These are phyloP conservation scores for Heterotis niloticus DNA, from an alignment of 2,113 vertebrate genomes.

Conservation along the genomic window DNA sequence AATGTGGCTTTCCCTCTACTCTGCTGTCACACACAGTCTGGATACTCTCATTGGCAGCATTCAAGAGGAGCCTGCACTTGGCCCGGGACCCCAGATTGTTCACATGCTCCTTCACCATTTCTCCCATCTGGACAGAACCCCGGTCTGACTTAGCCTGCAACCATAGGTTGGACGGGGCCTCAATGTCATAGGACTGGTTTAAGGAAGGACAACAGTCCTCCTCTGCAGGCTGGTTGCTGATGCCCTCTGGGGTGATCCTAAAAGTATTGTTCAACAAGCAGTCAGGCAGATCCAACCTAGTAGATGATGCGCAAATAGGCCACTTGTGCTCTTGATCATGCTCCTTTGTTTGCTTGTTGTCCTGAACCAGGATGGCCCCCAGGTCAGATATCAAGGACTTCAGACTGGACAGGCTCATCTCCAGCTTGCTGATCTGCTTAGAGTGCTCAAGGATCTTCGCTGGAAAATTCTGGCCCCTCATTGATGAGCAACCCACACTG, in stretches of 20 bases:
- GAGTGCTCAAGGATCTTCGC: conserved; percentile 21
- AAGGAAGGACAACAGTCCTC: conserved; percentile 32
- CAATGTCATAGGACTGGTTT: conserved; percentile 59
- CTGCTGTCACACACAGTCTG: neutral
- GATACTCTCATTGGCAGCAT: conserved; percentile 29
- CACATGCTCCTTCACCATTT: conserved; percentile 33
- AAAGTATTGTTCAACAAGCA: too few relatives aligned
- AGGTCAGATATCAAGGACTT: conserved; percentile 60
- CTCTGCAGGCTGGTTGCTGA: conserved; percentile 33
- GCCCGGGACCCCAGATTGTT: conserved; percentile 37
- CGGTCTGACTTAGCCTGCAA: conserved; percentile 29
- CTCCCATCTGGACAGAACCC: conserved; percentile 23
- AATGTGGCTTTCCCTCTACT: conserved; percentile 22
- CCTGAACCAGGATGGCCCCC: conserved; percentile 51
- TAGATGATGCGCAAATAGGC: neutral
- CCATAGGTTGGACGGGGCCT: conserved; percentile 56
- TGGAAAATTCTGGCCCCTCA: conserved; percentile 17
- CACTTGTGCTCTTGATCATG: neutral
- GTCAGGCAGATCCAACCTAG: too few relatives aligned
- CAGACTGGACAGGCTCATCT: conserved; percentile 55
- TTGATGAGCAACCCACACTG: conserved; percentile 1
- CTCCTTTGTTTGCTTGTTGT: conserved; percentile 14
- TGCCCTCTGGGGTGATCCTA: conserved; percentile 21
- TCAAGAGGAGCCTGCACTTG: conserved; percentile 64
- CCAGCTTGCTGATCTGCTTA: conserved; percentile 55